phyloP scores from a whole-genome alignment of 2,888 invertebrate species.

The Platycnemis pennipes region DNA sequence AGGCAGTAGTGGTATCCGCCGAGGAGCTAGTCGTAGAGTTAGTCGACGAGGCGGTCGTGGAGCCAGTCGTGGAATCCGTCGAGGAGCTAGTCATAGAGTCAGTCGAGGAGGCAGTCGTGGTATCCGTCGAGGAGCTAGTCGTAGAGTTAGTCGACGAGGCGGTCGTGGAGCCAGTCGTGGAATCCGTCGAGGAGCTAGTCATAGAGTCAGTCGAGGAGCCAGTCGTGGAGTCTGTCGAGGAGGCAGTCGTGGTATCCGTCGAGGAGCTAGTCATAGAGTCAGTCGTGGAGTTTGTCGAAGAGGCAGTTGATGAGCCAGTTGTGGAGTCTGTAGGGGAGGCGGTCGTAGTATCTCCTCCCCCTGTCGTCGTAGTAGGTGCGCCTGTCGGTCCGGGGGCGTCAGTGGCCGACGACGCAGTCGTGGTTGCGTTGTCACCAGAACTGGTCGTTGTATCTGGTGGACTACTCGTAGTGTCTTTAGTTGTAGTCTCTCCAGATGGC shows the following conservation, averaged over 20 bases:
- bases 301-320: background rate
- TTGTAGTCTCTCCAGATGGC: background rate
- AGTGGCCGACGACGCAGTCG: conserved; percentile 71
- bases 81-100: too few species aligned
- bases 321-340: conserved; percentile 69
- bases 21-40: conserved; percentile 68
- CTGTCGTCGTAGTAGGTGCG: conserved; percentile 72
- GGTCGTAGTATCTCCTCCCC: conserved; percentile 72
- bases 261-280: too few species aligned
- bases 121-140: conserved; percentile 69
- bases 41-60: too few species aligned
- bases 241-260: conserved; percentile 72
- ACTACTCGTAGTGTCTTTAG: conserved; percentile 41
- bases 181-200: too few species aligned
- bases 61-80: too few species aligned
- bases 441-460: conserved; percentile 54
- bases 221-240: conserved; percentile 64
- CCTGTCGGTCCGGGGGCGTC: conserved; percentile 73
- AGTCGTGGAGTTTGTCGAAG: background rate
- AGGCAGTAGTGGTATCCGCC: background rate
- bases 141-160: too few species aligned
- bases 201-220: background rate
- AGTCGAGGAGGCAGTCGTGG: background rate
- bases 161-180: too few species aligned
- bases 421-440: conserved; percentile 70